Evolutionary conservation across 2,113 vertebrate genomes (phyloP).

Genomic region (Pseudorectes ferrugineus): DNA sequence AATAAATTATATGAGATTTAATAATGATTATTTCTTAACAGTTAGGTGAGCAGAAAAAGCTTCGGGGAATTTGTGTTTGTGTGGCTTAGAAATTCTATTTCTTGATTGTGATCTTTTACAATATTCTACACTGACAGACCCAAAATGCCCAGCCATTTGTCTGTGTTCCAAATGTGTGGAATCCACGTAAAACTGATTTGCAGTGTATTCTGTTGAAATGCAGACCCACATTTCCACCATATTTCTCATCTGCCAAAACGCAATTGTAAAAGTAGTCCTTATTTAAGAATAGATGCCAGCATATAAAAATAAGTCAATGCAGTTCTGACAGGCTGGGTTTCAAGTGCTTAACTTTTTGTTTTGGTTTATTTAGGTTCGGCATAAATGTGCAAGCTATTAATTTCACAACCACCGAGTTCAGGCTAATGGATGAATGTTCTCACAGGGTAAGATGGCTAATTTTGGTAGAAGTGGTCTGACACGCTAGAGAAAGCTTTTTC

Average conservation of each 20-base stretch:
- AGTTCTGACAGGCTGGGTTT: not conserved
- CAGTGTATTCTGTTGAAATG: not conserved
- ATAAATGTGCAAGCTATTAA: constrained; percentile 83
- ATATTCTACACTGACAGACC: not conserved
- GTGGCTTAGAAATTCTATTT: not conserved
- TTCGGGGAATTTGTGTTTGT: not conserved
- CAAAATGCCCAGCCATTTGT: not conserved
- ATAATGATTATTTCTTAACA: not conserved
- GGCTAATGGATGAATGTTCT: constrained; percentile 72
- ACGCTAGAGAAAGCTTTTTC: not conserved
- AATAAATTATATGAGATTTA: not conserved
- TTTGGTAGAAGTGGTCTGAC: not conserved
- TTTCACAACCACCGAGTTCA: constrained; percentile 89
- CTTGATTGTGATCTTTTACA: not conserved
- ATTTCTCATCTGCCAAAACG: not conserved
- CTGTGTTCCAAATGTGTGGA: not conserved
- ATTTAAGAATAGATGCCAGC: not conserved
- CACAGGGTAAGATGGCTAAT: constrained; percentile 62
- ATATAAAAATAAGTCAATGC: not conserved
- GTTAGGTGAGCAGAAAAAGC: not conserved
- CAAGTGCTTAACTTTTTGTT: not conserved
- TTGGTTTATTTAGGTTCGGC: constrained; percentile 83
- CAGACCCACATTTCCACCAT: not conserved
- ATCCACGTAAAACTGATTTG: not conserved
- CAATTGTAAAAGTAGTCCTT: not conserved